Conservation (phyloP, 2,888 invertebrate species). For the Lithodes maja region DNA sequence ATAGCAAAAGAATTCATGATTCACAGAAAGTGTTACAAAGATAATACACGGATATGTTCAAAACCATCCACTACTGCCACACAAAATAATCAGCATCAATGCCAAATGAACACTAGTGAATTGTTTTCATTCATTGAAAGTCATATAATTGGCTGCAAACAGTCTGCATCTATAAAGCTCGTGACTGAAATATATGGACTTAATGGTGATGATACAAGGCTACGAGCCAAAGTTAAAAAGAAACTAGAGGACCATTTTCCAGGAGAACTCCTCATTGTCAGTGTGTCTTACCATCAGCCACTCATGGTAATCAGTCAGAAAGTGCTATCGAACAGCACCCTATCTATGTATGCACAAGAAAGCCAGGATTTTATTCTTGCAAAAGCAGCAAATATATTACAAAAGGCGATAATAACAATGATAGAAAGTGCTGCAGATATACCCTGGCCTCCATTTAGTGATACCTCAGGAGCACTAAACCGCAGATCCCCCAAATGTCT, state of each 20-base stretch:
- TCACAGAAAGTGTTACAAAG: constrained; percentile 23
- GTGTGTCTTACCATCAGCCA: constrained; percentile 24
- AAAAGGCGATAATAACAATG: constrained; percentile 9
- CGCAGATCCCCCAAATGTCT: constrained; percentile 25
- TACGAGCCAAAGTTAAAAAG: constrained; percentile 29
- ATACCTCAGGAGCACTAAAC: constrained; percentile 18
- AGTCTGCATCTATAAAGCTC: constrained; percentile 29
- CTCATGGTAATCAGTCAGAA: constrained; percentile 31
- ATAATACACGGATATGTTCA: constrained; percentile 4
- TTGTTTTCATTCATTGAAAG: constrained; percentile 28
- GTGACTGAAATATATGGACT: constrained; percentile 27
- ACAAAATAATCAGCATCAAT: constrained; percentile 27
- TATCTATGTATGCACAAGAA: constrained; percentile 26
- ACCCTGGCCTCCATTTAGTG: constrained; percentile 19
- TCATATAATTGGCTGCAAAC: constrained; percentile 31
- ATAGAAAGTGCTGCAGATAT: constrained; percentile 18
- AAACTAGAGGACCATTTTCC: constrained; percentile 25
- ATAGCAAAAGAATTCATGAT: constrained; percentile 11
- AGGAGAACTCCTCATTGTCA: constrained; percentile 22
- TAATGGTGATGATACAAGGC: constrained; percentile 32
- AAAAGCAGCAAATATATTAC: constrained; percentile 15
- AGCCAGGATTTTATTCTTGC: constrained; percentile 25
- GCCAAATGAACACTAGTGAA: constrained; percentile 18
- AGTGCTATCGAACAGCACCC: constrained; percentile 28
- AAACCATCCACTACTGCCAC: background rate